Conservation (phyloP, 37 sponge, comb jelly and placozoan genomes). For the Mnemiopsis leidyi region DNA sequence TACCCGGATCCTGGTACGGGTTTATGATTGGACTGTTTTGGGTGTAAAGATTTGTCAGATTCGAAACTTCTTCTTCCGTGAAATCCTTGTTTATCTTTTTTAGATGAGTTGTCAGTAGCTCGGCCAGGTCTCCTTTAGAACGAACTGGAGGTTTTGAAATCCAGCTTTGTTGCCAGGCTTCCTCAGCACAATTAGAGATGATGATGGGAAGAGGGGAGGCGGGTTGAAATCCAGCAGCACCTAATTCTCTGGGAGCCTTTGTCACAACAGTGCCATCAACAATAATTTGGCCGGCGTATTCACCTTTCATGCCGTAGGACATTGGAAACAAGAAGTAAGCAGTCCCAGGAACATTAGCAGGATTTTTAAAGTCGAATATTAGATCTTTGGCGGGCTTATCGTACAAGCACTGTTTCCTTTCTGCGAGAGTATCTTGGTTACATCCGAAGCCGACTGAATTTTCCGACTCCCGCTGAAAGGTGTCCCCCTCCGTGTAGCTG, state of each 20-base stretch:
- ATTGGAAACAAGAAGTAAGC: slow-evolving; percentile 32
- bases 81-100: too few relatives aligned
- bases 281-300: not conserved
- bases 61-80: too few relatives aligned
- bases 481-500: not conserved
- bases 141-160: too few relatives aligned
- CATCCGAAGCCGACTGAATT: not conserved
- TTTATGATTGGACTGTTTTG: too few relatives aligned
- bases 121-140: too few relatives aligned
- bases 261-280: not conserved
- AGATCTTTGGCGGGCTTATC: not conserved
- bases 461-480: not conserved
- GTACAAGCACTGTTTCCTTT: not conserved
- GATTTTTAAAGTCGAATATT: not conserved
- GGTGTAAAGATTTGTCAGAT: too few relatives aligned
- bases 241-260: not conserved
- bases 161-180: too few relatives aligned
- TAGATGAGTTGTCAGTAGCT: too few relatives aligned
- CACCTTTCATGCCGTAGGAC: not conserved
- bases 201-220: not conserved
- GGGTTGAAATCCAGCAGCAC: not conserved
- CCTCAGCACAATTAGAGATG: not conserved
- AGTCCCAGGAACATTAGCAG: not conserved
- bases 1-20: too few relatives aligned
- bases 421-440: not conserved